Evolutionary conservation across 2,888 invertebrate genomes (phyloP), one percentile per base, ranked within the genome.

Genomic region (Dexiosoma caninum): DNA sequence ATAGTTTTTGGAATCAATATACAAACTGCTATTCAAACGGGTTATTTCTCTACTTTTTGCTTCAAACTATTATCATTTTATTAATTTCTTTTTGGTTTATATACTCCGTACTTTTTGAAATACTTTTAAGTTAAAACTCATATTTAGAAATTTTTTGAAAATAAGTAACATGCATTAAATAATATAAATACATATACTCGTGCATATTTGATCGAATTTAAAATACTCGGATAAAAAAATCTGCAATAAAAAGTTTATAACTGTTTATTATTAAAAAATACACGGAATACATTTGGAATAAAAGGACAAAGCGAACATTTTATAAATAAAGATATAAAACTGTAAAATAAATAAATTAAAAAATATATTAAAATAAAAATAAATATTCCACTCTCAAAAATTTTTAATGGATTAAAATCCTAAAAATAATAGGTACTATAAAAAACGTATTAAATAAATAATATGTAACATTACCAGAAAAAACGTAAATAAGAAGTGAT

Each of bases 151-250:
- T 9, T 64, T 35, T 55, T 42, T 19, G 32, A 35, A 49, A 1
- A 32, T 30, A 62, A 70, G 8, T 46, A 30, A 37, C 27, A 59
- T 21, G 59, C 23, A 57, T 74, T 40, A 62, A 32, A 30, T 19
- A 42, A 59, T 55, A 40, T 55, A 40, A 71, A 55, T 55, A 76
- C 42, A n/a, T n/a, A n/a, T n/a, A n/a, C n/a, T n/a, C n/a, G n/a
- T n/a, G n/a, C n/a, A n/a, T n/a, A 81, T 72, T 77, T 74, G 57
- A 81, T 77, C 81, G 81, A 81, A 77, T 77, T 81, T 81, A 77
- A 69, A 51, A 37, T 12, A 35, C 2, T 37, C 27, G 35, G n/a
- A 49, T 19, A n/a, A 37, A 37, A 62, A n/a, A 21, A n/a, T n/a
- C 14, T 8, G 37, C 21, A 62, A 30, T 27, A 49, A 19, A 72